A percentile compares a stretch with the other conserved stretches of the same genome.
Evolutionary conservation across 2,797 vertebrate species (phyloP).

Genomic region (Enteromius treurensis): DNA sequence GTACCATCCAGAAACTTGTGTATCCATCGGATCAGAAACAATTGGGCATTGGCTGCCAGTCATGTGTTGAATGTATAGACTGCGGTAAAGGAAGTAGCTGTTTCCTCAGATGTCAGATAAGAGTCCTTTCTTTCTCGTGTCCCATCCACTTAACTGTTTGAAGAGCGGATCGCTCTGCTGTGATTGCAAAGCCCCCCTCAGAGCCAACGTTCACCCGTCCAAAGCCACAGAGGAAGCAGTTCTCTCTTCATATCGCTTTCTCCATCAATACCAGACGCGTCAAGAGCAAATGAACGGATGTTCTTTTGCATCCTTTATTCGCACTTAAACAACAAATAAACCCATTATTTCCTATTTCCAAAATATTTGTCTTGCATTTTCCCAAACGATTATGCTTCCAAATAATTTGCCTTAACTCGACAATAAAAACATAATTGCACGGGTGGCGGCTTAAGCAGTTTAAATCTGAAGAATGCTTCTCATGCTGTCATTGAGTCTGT

Average conservation of each 20-base stretch:
- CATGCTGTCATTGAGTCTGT: slow-evolving; percentile 13
- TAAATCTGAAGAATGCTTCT: slow-evolving; percentile 17
- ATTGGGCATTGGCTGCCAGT: not conserved
- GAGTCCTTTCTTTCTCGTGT: slow-evolving; percentile 13
- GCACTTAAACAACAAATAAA: not conserved
- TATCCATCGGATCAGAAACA: not conserved
- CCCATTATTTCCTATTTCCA: not conserved
- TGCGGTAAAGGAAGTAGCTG: slow-evolving; percentile 46
- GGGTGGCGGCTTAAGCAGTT: slow-evolving; percentile 30
- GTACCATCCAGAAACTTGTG: not conserved
- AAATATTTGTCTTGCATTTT: slow-evolving; percentile 9
- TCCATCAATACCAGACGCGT: slow-evolving; percentile 29
- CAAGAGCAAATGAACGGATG: not conserved
- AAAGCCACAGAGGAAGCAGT: slow-evolving; percentile 16
- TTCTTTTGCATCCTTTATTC: not conserved
- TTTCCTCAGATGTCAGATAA: slow-evolving; percentile 61
- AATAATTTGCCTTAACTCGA: not conserved
- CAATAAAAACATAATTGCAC: slow-evolving; percentile 38
- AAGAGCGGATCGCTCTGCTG: slow-evolving; percentile 21
- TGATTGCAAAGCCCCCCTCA: slow-evolving; percentile 46
- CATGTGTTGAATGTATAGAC: slow-evolving; percentile 26
- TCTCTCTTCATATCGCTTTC: slow-evolving; percentile 25
- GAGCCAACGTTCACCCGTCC: slow-evolving; percentile 1
- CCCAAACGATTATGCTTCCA: not conserved
- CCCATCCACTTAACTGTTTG: slow-evolving; percentile 35